These are phyloP conservation scores for Petroica traversi DNA, from an alignment of 2,113 vertebrate genomes.

Conservation along the genomic window DNA sequence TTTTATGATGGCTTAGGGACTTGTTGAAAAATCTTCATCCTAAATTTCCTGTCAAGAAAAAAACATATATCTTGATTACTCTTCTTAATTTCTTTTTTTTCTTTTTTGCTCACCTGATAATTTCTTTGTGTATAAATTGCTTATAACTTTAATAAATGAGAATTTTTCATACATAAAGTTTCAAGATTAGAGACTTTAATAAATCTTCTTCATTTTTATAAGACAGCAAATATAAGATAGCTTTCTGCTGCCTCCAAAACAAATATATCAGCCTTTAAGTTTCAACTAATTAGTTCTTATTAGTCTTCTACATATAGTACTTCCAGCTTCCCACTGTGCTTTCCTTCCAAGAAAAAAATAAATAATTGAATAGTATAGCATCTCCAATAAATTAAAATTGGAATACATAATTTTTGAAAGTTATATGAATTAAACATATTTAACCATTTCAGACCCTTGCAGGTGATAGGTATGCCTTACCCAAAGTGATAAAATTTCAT, in stretches of 20 bases:
- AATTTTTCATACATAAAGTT: not conserved
- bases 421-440: not conserved
- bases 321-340: rapidly evolving
- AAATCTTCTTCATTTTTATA: not conserved
- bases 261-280: not conserved
- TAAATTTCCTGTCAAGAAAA: not conserved
- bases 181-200: not conserved
- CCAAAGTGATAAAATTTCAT: not conserved
- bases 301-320: not conserved
- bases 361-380: not conserved
- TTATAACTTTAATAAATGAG: not conserved
- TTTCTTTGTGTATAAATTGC: not conserved
- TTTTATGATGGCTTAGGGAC: not conserved
- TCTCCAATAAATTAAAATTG: not conserved
- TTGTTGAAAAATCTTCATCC: not conserved
- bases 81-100: not conserved
- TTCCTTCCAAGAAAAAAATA: not conserved
- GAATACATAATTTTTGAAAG: not conserved
- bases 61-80: not conserved
- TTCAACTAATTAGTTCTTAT: not conserved
- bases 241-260: not conserved
- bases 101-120: not conserved
- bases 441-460: not conserved
- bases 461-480: not conserved
- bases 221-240: not conserved